Base-by-base conservation (phyloP, 2,113 vertebrate genomes). In the Neomonachus schauinslandi region DNA sequence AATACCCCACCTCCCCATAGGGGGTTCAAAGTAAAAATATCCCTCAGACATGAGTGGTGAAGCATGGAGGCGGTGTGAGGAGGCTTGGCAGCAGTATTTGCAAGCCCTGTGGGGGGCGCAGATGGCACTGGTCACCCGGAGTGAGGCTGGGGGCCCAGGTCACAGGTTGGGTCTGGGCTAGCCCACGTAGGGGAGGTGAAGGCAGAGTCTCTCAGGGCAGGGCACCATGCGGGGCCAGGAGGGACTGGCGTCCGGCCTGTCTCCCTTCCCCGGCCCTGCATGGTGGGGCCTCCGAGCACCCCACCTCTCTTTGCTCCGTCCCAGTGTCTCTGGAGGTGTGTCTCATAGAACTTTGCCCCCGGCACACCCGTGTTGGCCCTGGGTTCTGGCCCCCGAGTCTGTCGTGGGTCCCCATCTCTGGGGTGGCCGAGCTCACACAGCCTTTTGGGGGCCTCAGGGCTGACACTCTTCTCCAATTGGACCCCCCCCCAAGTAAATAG, bases 131-230 rank as follows among this genome's bases (percentile, higher is more conserved):
- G 26, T 63, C 14, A 57, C 51, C 18, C 61, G 11, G 24, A 55
- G 19, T 8, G 24, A 46, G 24, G 10, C 16, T 4, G 2, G 53
- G 4, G 31, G 12, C 9, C 69, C 8, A 0, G 19, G n/a, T 39
- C 53, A 39, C 8, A 61, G 22, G 31, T 61, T 26, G 39, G 31
- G 19, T 36, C 15, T 4, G 1, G 61, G 26, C 33, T 33, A 33
- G 31, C 33, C 51, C 49, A 42, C 8, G 13, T 4, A 46, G 16
- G 16, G 18, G 22, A 65, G 33, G 26, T 7, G 21, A 42, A 33
- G 77, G 33, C 18, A 42, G 86, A 59, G 24, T 59, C 12, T 69
- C 15, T 19, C 4, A 7, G 0, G 26, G 42, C 59, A 80, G 24
- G 36, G 39, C 4, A 4, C 18, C 7, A 2, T 39, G 77, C 0